Evolutionary conservation across 2,888 invertebrate species (phyloP), one percentile per base, ranked within the genome.

Genomic region (Prosapia bicincta): DNA sequence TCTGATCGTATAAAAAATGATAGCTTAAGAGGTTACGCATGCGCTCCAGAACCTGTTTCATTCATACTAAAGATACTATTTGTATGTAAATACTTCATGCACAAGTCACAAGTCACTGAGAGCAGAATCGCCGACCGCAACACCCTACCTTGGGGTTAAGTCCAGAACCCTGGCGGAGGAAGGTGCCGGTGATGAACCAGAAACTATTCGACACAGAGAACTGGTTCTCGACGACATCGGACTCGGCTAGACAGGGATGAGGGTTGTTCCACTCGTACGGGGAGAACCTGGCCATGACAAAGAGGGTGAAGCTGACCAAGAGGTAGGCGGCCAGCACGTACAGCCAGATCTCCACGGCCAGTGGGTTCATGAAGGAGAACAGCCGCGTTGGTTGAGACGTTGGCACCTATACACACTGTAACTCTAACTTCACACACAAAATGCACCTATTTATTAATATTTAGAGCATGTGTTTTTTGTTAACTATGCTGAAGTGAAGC

Each of bases 301-400:
- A 98, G 81, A 99, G 88, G 0, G 96, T 96, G 85, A 96, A 94
- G 26, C 95, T 95, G 79, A 98, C 98, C 80, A 98, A 89, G 80
- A 98, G 89, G 86, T 98, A 99, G 20, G 98, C 97, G 25, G 96
- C 95, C 79, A 97, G 86, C 77, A 97, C 95, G 87, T 97, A 95
- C 79, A 98, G 88, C 99, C 99, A 99, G 81, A 99, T 98, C 87
- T 98, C 96, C 81, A 96, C 92, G 0, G 97, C 97, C 82, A 99
- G 88, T 0, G 99, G 99, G 84, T 97, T 97, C 86, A 98, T 92
- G 88, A 99, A 99, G 83, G 96, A 96, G 89, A 98, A 99, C 78
- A 92, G 91, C 80, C 93, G 89, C 68, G 93, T 95, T 72, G 93
- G 96, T 85, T 93, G 95, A 76, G 91, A 97, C 81, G 93, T 96